Evolutionary conservation across 92 coral and sea anemone genomes (phyloP), one percentile per base, ranked within the genome.

Genomic region (Actinernus sp.): DNA sequence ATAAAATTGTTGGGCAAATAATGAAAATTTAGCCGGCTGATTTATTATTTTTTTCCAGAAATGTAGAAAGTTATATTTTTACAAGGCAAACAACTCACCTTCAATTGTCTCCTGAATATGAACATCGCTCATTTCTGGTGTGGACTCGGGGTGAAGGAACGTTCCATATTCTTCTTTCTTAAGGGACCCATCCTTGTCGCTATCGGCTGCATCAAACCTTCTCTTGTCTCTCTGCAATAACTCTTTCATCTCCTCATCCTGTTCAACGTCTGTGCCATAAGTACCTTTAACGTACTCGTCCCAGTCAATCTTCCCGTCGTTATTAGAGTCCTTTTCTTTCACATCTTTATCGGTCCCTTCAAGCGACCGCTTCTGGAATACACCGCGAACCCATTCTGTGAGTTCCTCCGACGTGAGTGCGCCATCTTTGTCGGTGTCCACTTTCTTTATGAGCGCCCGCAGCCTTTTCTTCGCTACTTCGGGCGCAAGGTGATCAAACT

Each of bases 381-480:
- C 92, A 0, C 73, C 61, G 46, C 82, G 87, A 5, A 95, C 97
- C 99, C 99, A 95, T 2, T 73, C 82, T 8, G 95, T 84, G 17
- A 95, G 72, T 60, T 95, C 99, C 30, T 91, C 92, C 11, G 85
- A 65, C 0, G 97, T 71, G 9, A 95, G 64, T 49, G 58, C 84
- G 39, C 90, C 91, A 59, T 95, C 99, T 29, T 67, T 55, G 55
- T 91, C 83, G 13, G 82, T 49, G 58, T 95, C 99, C 18, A 95
- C 95, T 81, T 88, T 70, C 55, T 63, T 65, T 31, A 82, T 29
- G 46, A 95, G 63, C 19, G 58, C 41, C 25, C 63, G 75, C 13
- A 95, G 78, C 26, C 99, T 84, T 63, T 80, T 91, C 31, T 81
- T 67, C 3, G 99, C 99, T 63, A 91, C 99, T 32, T 91, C 99